Conservation (phyloP, 2,113 vertebrate genomes). For the Phalacrocorax brasilianus region DNA sequence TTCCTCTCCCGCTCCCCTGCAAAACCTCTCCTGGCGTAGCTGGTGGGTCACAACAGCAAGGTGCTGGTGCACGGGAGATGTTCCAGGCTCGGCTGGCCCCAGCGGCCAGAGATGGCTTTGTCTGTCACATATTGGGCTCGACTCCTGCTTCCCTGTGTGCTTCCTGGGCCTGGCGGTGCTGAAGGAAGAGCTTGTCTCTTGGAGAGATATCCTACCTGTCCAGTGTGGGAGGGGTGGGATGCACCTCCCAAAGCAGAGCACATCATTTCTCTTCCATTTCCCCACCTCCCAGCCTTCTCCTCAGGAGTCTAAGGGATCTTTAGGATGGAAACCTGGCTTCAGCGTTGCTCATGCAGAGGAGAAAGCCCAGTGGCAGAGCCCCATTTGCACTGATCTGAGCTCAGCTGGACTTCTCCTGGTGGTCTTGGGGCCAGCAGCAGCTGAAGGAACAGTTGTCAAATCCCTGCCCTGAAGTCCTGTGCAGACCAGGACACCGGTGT, state of each 20-base stretch:
- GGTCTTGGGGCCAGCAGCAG: not conserved
- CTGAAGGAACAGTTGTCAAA: not conserved
- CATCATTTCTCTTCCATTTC: not conserved
- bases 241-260: not conserved
- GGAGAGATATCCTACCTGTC: not conserved
- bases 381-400: not conserved
- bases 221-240: rapidly evolving
- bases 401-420: not conserved
- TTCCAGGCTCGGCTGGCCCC: not conserved
- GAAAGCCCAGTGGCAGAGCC: not conserved
- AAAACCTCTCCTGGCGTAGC: not conserved
- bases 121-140: rapidly evolving
- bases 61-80: not conserved
- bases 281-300: not conserved
- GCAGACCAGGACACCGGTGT: not conserved
- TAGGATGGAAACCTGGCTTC: not conserved
- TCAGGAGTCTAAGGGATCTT: not conserved
- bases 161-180: not conserved
- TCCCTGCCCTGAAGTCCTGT: not conserved
- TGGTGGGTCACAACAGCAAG: not conserved
- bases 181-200: not conserved
- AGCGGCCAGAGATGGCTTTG: not conserved
- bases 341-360: not conserved
- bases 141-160: rapidly evolving
- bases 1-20: not conserved